Conservation (phyloP, 2,113 vertebrate genomes). For the Muntiacus reevesi region DNA sequence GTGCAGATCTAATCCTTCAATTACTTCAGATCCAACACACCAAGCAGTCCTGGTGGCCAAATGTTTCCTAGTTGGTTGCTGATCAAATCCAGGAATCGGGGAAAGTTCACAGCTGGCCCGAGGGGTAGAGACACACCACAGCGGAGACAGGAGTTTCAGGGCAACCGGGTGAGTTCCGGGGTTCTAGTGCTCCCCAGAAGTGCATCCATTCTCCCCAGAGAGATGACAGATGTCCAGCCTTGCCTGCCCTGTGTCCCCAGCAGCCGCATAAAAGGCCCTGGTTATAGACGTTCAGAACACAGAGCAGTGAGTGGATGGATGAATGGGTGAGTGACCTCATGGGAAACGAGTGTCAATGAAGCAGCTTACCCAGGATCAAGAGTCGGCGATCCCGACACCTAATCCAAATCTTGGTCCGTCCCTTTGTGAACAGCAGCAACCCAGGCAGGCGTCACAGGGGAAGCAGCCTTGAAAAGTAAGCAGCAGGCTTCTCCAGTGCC, state of each 20-base stretch:
- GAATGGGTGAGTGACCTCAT: accelerated
- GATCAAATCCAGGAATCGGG: background rate
- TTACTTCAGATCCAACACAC: background rate
- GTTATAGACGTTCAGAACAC: accelerated
- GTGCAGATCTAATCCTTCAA: background rate
- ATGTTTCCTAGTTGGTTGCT: background rate
- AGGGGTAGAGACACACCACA: accelerated
- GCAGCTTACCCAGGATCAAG: too few species aligned
- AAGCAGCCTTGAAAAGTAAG: background rate
- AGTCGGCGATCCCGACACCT: accelerated
- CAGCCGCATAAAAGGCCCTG: background rate
- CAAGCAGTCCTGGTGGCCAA: background rate
- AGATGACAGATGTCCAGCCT: too few species aligned
- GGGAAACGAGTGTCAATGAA: accelerated
- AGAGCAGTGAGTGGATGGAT: background rate
- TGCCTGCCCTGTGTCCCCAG: background rate
- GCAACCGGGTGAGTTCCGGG: background rate
- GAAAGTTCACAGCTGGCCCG: background rate
- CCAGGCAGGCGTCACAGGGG: background rate
- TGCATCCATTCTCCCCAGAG: accelerated
- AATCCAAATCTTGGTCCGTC: background rate
- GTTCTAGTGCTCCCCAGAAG: background rate
- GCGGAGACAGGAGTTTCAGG: background rate
- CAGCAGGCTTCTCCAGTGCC: background rate
- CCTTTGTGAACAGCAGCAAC: accelerated